Base-by-base conservation (phyloP, 1,140 invertebrate genomes). In the Papilio machaon region DNA sequence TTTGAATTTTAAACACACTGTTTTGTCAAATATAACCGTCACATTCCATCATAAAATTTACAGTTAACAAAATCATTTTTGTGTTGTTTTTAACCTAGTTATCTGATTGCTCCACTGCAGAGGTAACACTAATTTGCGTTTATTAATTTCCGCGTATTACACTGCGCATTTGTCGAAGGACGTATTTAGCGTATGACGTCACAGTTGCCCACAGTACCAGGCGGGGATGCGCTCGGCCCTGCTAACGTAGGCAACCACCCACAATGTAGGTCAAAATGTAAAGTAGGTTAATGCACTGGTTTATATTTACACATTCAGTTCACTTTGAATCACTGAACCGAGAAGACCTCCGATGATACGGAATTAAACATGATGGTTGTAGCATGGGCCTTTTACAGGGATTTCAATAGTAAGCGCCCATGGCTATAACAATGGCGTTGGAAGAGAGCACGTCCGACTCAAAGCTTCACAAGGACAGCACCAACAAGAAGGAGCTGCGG, bases 211-310 rank as follows among this genome's bases (percentile, higher is more conserved):
- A 86, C 85, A 88, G 94, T 95, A 86, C 94, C 94, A 94, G 93
- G 91, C 91, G 85, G 92, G 78, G 92, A 91, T 89, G 88, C 84
- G 91, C 89, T 84, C 94, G 85, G 87, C 89, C 89, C 87, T 86
- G 87, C 86, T 84, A 87, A 90, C 90, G 90, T 89, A 90, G 86
- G 88, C 89, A 91, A 88, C 89, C 88, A 93, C 88, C 88, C 85
- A 86, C 85, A 86, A 94, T 92, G 89, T 95, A 93, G 92, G 93
- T 94, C 94, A 94, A 91, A 92, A 89, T 79, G 77, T 92, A 93
- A 95, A 95, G 87, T 95, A 91, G 94, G 95, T 95, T 95, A 95
- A 94, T 95, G 94, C 91, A 95, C 93, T 93, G 82, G 79, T 84
- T 87, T 90, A 93, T 91, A 92, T 91, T 92, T 88, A 88, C 84